A percentile compares a stretch with the other conserved stretches of the same genome.
These are phyloP conservation scores for Paramacrobiotus metropolitanus DNA, from an alignment of 1,140 invertebrate species.

Conservation along the genomic window DNA sequence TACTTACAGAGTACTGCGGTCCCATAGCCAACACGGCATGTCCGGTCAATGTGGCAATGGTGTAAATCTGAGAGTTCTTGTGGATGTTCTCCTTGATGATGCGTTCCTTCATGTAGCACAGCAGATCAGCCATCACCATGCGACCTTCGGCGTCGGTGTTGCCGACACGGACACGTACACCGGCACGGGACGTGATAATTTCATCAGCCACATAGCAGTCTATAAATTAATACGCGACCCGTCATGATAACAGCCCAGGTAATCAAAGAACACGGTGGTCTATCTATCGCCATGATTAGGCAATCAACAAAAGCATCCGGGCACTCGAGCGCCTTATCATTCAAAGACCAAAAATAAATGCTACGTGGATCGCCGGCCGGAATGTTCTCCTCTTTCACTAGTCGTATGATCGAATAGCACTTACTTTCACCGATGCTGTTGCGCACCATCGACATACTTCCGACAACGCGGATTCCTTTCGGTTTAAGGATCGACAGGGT, in stretches of 20 bases:
- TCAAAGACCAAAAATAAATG: slow-evolving; percentile 8
- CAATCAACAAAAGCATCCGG: too few species aligned
- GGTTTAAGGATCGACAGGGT: slow-evolving; percentile 42
- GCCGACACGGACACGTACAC: slow-evolving; percentile 47
- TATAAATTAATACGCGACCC: slow-evolving; percentile 22
- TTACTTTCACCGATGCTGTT: slow-evolving; percentile 55
- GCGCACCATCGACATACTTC: slow-evolving; percentile 56
- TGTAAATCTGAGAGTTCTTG: slow-evolving; percentile 63
- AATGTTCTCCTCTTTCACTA: neutral
- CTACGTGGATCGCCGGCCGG: neutral
- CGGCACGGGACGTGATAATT: slow-evolving; percentile 58
- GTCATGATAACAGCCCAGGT: neutral
- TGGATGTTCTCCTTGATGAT: slow-evolving; percentile 29
- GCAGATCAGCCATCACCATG: slow-evolving; percentile 77
- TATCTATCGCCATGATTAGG: too few species aligned
- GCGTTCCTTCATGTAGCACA: slow-evolving; percentile 38
- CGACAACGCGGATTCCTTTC: slow-evolving; percentile 57
- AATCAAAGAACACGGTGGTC: neutral
- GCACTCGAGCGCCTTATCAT: too few species aligned
- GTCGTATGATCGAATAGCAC: slow-evolving; percentile 7
- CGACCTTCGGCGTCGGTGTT: slow-evolving; percentile 91
- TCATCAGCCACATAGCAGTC: slow-evolving; percentile 78
- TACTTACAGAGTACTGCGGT: slow-evolving; percentile 45
- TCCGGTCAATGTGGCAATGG: slow-evolving; percentile 78
- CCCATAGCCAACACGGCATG: slow-evolving; percentile 57